phyloP scores from a whole-genome alignment of 2,888 invertebrate genomes.

The Loripinus fragilis region DNA sequence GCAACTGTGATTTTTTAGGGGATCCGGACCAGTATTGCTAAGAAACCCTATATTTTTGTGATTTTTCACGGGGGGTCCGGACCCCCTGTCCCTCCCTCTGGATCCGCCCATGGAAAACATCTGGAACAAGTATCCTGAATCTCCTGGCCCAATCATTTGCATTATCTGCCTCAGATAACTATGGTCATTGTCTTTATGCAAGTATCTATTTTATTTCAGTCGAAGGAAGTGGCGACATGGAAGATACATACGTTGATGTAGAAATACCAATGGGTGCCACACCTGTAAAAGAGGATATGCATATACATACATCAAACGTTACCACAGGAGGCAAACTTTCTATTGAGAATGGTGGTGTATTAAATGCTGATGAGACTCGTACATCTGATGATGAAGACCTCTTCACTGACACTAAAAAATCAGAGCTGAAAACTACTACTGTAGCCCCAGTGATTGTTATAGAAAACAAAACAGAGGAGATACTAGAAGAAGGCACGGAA shows the following conservation, averaged over 20 bases:
- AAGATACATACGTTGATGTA: neutral
- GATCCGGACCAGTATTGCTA: too few species aligned
- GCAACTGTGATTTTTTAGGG: too few species aligned
- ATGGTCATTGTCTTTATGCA: too few species aligned
- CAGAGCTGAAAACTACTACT: neutral
- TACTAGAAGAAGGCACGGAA: neutral
- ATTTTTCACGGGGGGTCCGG: too few species aligned
- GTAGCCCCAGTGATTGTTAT: neutral
- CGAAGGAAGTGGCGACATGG: neutral
- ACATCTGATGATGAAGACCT: conserved; percentile 28
- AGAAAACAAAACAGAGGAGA: neutral
- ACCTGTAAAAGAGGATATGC: neutral
- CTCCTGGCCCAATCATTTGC: too few species aligned
- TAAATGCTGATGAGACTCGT: neutral
- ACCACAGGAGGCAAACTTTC: neutral
- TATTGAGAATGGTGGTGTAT: neutral
- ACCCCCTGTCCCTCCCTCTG: too few species aligned
- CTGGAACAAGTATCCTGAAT: too few species aligned
- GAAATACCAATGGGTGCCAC: neutral
- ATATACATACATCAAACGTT: neutral
- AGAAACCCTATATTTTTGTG: too few species aligned
- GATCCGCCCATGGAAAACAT: too few species aligned
- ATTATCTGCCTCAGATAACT: too few species aligned
- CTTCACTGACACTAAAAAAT: neutral
- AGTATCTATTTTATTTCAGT: too few species aligned